Evolutionary conservation across 2,888 invertebrate genomes (phyloP), one percentile per base, ranked within the genome.

Genomic region (Heliconius hortense): DNA sequence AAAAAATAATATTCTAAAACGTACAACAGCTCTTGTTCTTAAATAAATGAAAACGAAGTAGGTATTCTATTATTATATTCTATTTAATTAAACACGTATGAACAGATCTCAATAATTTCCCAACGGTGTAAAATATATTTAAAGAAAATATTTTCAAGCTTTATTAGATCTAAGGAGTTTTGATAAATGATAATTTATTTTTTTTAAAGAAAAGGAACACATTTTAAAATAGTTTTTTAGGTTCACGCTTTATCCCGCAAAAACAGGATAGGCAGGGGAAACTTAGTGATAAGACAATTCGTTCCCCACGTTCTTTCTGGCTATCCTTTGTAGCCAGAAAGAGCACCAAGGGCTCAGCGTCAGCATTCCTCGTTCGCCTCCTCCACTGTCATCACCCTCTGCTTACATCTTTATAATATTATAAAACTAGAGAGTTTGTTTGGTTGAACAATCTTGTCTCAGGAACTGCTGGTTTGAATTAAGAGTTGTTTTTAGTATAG

Each of bases 21-120:
- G 24, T 15, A 43, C 43, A 13, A 43, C 43, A 13, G 4, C 4
- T 24, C 24, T 59, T 39, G 11, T 43, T 15, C 13, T 67, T 26
- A 2, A 67, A 67, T 24, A 43, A 39, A 43, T 43, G 28, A 35
- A 70, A 39, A 60, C 21, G 60, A 60, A 68, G 53, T 68, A 35
- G 70, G 15, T 31, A 26, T 35, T 56, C 67, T 64, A 71, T 77
- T 75, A 74, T 64, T 35, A 73, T 77, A 64, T 67, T 74, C 74
- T 69, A 70, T 77, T 75, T 77, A 75, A 78, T 77, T 78, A 75
- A 77, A 77, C 59, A 71, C 56, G 48, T 72, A 60, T 63, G 53
- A 69, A 62, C 31, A 11, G 66, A 73, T 70, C 56, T 43, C 56
- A 64, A 78, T 71, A 68, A 79, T 79, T 78, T 76, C 78, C 76